Evolutionary conservation across 1,140 invertebrate genomes (phyloP), one percentile per base, ranked within the genome.

Genomic region (Colletes latitarsis): DNA sequence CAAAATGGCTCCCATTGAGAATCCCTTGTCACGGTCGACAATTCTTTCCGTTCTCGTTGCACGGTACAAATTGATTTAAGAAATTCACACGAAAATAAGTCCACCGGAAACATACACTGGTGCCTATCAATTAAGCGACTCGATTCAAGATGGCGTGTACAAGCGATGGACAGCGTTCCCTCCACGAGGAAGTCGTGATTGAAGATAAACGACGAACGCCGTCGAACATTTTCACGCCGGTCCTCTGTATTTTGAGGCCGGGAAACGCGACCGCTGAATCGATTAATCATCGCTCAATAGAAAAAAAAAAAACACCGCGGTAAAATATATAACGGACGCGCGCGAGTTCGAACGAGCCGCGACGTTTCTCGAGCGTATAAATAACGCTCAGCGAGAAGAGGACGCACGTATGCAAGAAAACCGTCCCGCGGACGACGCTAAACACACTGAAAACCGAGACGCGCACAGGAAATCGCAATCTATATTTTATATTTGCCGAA

Each of bases 261-360:
- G 17, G 43, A 14, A 63, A 60, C 46, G 53, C 64, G 66, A 82
- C 75, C 72, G 60, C 69, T 8, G 68, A 49, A 67, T 83, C 86
- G 74, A 89, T 90, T 89, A 90, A 90, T 90, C 89, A 89, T 90
- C 86, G 78, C 62, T 57, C 76, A 52, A 76, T 74, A 78, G 77
- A 84, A 77, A 82, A 55, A n/a, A 15, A 77, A 67, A 81, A 67
- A 81, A 74, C 39, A 12, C 6, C 49, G 49, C 70, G 68, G 72
- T 82, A 74, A 82, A 80, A 82, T 82, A 82, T 79, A 62, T 79
- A 82, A 68, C 58, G 68, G 75, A 78, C 53, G 69, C 81, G 70
- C 60, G 68, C 43, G 41, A 81, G 58, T 55, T 43, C 53, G 43
- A 60, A 53, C 66, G 69, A 53, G 76, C 12, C 60, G n/a, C 82